These are phyloP conservation scores for Copidosoma aretas DNA, from an alignment of 2,888 invertebrate species.

Conservation along the genomic window DNA sequence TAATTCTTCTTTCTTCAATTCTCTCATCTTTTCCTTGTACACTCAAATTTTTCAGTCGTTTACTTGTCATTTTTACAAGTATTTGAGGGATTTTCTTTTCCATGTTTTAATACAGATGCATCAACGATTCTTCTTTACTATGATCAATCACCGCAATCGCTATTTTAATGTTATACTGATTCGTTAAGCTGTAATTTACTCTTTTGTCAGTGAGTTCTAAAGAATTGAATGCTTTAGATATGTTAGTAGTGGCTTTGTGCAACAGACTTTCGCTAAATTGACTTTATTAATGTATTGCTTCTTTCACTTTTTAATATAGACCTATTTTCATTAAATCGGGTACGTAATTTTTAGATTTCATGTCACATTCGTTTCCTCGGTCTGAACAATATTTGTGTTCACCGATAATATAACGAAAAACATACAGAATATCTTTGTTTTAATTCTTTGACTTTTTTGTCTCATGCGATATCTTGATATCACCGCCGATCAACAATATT, in stretches of 20 bases:
- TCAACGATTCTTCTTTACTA: conserved; percentile 26
- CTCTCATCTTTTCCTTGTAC: background rate
- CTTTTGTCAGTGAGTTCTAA: conserved; percentile 9
- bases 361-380: too few relatives aligned
- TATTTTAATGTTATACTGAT: conserved; percentile 10
- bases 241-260: too few relatives aligned
- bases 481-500: too few relatives aligned
- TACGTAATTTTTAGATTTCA: too few relatives aligned
- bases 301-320: too few relatives aligned
- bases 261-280: conserved; percentile 38
- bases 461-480: too few relatives aligned
- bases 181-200: conserved; percentile 1
- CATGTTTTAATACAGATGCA: conserved; percentile 10
- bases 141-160: too few relatives aligned
- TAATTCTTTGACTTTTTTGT: too few relatives aligned
- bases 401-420: too few relatives aligned
- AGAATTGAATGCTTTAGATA: conserved; percentile 18
- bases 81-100: conserved; percentile 1
- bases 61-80: background rate
- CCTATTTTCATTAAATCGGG: too few relatives aligned
- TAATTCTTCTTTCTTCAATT: background rate
- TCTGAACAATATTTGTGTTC: too few relatives aligned
- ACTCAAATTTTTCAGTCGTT: conserved; percentile 1
- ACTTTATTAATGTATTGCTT: conserved; percentile 28
- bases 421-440: too few relatives aligned